phyloP scores from a whole-genome alignment of 2,888 invertebrate species.

The Leptinotarsa juncta region DNA sequence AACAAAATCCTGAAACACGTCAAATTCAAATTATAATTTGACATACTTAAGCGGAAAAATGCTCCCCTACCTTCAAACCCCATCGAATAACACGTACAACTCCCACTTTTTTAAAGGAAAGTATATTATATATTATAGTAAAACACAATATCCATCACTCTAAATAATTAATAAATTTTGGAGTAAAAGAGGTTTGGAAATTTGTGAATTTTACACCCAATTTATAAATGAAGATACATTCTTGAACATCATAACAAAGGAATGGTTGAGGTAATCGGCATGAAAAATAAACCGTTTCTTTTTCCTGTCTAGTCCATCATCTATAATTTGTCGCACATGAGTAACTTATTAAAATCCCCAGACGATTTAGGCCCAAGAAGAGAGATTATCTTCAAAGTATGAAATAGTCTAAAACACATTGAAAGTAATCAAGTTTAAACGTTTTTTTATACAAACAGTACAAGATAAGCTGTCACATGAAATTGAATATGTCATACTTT shows the following conservation, averaged over 20 bases:
- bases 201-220: not conserved
- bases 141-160: too few species aligned
- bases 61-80: too few species aligned
- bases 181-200: not conserved
- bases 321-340: conserved; percentile 2
- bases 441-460: too few species aligned
- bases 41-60: too few species aligned
- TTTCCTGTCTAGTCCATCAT: not conserved
- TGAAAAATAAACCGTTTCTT: not conserved
- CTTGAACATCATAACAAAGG: not conserved
- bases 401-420: not conserved
- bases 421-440: not conserved
- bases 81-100: too few species aligned
- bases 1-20: too few species aligned
- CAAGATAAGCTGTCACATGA: too few species aligned
- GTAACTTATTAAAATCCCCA: not conserved
- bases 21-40: too few species aligned
- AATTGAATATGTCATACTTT: not conserved
- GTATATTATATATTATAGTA: too few species aligned
- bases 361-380: not conserved
- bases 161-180: too few species aligned
- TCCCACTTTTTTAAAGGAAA: too few species aligned
- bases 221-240: not conserved
- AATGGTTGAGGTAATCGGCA: not conserved
- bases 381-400: too few species aligned